Conservation (phyloP, 2,113 vertebrate species). For the Tretioscincus oriximinensis region DNA sequence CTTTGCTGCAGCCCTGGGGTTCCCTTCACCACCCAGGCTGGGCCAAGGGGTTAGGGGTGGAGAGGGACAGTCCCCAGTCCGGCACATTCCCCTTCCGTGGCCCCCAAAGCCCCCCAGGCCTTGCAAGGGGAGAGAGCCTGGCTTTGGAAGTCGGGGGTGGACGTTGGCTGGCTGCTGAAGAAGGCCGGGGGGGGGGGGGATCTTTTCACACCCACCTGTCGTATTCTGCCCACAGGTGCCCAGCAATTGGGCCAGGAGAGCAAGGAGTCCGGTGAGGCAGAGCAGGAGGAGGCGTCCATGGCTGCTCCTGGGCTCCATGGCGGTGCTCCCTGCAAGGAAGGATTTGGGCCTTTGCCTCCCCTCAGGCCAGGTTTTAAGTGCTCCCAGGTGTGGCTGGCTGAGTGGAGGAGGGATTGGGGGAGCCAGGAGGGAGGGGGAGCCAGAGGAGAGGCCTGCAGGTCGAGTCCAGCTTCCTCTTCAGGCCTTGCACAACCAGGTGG, state of each 20-base stretch:
- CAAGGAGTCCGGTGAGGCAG: neutral
- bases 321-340: constrained; percentile 19
- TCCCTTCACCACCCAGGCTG: neutral
- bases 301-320: neutral
- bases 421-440: neutral
- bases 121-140: no score
- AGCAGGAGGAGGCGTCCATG: neutral
- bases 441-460: constrained; percentile 51
- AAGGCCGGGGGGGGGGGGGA: neutral
- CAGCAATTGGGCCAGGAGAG: neutral
- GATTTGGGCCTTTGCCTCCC: constrained; percentile 13
- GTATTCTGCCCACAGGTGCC: neutral
- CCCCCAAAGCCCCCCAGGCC: no score
- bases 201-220: neutral
- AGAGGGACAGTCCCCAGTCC: no score
- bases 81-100: no score
- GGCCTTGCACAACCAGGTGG: constrained; percentile 61
- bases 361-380: constrained; percentile 56
- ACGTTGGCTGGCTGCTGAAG: neutral
- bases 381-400: constrained; percentile 59
- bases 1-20: neutral
- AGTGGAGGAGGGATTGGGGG: neutral
- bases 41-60: no score
- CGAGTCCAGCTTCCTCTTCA: constrained; percentile 57
- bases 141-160: no score